Evolutionary conservation across 2,888 invertebrate genomes (phyloP).

Genomic region (Diplazon laetatorius): DNA sequence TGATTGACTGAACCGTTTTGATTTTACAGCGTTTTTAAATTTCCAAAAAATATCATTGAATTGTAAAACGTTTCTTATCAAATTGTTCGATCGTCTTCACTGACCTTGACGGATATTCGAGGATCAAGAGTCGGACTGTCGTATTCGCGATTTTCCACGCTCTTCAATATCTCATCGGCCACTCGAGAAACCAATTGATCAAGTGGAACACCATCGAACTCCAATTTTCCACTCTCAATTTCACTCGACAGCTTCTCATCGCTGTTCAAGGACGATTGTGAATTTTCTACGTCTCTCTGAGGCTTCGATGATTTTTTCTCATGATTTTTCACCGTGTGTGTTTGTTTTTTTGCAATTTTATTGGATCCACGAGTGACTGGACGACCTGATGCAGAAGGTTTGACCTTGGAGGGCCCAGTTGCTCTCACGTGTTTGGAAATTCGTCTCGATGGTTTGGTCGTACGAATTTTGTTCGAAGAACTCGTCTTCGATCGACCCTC

Average conservation of each 20-base stretch:
- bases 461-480: conserved; percentile 6
- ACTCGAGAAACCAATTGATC: conserved; percentile 64
- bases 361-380: not conserved
- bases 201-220: conserved; percentile 55
- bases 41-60: no score
- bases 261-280: not conserved
- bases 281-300: conserved; percentile 17
- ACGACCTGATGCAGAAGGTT: not conserved
- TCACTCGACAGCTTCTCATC: conserved; percentile 16
- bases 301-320: no score
- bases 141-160: conserved; percentile 31
- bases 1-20: no score
- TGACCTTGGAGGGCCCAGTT: not conserved
- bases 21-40: no score
- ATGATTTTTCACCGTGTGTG: not conserved
- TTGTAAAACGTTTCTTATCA: not conserved
- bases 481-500: not conserved
- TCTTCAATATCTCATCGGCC: conserved; percentile 65
- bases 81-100: not conserved
- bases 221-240: conserved; percentile 49
- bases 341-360: conserved; percentile 8
- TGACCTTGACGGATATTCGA: conserved; percentile 61
- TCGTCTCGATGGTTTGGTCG: conserved; percentile 1
- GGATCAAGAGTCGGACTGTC: conserved; percentile 48
- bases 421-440: not conserved